phyloP scores from a whole-genome alignment of 2,113 vertebrate genomes.

The Chelonoidis abingdonii region DNA sequence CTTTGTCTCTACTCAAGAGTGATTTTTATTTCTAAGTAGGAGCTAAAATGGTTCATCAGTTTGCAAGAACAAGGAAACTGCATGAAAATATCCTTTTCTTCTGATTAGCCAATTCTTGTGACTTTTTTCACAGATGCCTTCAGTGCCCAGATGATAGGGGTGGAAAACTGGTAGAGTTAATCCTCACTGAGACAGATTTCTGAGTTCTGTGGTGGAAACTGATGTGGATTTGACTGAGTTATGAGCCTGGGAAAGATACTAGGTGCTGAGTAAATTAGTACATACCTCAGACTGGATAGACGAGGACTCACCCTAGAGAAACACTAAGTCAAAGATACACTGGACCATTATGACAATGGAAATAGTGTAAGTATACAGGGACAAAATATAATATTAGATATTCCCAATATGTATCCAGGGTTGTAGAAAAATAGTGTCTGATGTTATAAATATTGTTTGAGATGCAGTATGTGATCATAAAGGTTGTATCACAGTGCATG shows the following conservation, averaged over 20 bases:
- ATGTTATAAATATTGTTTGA: fast-evolving
- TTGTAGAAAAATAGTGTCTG: too few species aligned
- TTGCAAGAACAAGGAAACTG: constrained; percentile 32
- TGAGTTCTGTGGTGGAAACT: not conserved
- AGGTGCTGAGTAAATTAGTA: not conserved
- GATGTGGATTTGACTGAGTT: constrained; percentile 32
- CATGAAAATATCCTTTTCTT: not conserved
- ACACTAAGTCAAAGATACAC: too few species aligned
- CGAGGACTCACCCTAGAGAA: not conserved
- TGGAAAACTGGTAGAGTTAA: constrained; percentile 66
- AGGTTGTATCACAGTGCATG: not conserved
- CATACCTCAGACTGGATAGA: not conserved
- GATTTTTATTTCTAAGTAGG: constrained; percentile 4
- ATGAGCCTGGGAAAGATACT: not conserved
- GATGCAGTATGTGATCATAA: fast-evolving
- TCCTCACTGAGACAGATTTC: constrained; percentile 67
- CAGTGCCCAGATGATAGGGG: constrained; percentile 48
- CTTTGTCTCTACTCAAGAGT: not conserved
- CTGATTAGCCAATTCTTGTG: constrained; percentile 58
- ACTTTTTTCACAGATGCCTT: constrained; percentile 61
- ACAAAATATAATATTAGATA: too few species aligned
- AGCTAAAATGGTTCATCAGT: constrained; percentile 38
- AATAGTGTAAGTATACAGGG: too few species aligned
- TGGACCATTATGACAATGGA: too few species aligned
- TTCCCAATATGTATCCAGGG: too few species aligned